phyloP scores from a whole-genome alignment of 2,888 invertebrate genomes.

The Nineta flava region DNA sequence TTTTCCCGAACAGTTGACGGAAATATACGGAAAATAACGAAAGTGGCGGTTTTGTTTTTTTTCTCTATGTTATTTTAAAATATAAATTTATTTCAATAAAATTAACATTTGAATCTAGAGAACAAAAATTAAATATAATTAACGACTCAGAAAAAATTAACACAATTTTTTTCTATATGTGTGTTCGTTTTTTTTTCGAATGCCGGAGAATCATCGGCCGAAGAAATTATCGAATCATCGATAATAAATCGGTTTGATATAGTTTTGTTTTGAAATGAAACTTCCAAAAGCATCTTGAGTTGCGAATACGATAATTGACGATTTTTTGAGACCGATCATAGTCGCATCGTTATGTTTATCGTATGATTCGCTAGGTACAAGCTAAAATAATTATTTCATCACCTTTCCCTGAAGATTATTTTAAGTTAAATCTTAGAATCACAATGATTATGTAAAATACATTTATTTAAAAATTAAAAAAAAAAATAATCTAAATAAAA shows the following conservation, averaged over 20 bases:
- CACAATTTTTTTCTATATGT: too few relatives aligned
- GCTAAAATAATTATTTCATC: slow-evolving; percentile 8
- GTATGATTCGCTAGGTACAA: slow-evolving; percentile 8
- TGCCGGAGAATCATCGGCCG: too few relatives aligned
- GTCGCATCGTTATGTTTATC: not conserved
- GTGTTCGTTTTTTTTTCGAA: too few relatives aligned
- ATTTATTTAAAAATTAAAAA: not conserved
- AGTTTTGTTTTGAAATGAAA: not conserved
- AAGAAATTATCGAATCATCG: not conserved
- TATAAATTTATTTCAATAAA: not conserved
- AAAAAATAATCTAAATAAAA: not conserved
- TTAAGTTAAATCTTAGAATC: slow-evolving; percentile 11
- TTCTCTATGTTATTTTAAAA: not conserved
- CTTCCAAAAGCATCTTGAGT: not conserved
- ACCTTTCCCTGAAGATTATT: slow-evolving; percentile 11
- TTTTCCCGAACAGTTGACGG: too few relatives aligned
- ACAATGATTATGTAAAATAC: slow-evolving; percentile 9
- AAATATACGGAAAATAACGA: not conserved
- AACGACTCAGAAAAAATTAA: too few relatives aligned
- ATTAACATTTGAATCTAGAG: not conserved
- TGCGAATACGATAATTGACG: not conserved
- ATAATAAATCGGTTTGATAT: not conserved
- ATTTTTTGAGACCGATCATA: not conserved
- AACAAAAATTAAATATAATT: too few relatives aligned
- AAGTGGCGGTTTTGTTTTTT: not conserved